Conservation (phyloP, 2,797 vertebrate species). For the Characodon lateralis region DNA sequence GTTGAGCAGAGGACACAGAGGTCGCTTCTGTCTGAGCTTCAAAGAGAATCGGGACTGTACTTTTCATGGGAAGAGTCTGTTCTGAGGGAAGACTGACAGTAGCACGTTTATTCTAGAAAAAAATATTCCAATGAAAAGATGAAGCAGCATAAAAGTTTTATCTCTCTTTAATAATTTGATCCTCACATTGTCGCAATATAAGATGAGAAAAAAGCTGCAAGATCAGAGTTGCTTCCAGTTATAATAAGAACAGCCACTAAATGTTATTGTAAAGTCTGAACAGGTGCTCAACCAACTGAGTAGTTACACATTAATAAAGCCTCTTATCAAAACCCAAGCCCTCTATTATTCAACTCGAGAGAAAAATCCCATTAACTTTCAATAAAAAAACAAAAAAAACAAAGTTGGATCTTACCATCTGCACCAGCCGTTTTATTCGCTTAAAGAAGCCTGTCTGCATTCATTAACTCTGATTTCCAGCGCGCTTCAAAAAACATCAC, state of each 20-base stretch:
- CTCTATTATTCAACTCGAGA: not conserved
- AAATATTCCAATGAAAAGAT: not conserved
- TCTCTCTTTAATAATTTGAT: not conserved
- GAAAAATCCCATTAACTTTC: not conserved
- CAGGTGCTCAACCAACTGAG: conserved; percentile 39
- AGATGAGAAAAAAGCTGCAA: not conserved
- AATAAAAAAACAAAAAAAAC: not conserved
- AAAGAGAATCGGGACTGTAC: conserved; percentile 29
- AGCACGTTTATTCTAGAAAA: not conserved
- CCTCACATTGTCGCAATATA: too few species aligned
- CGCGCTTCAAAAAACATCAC: conserved; percentile 32
- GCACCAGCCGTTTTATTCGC: conserved; percentile 38
- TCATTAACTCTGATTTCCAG: conserved; percentile 28
- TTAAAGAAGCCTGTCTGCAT: conserved; percentile 32
- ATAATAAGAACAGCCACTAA: not conserved
- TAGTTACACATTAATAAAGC: conserved; percentile 38
- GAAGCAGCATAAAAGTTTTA: too few species aligned
- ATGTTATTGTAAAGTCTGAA: not conserved
- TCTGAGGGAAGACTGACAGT: conserved; percentile 1
- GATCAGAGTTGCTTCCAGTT: not conserved
- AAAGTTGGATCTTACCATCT: conserved; percentile 61
- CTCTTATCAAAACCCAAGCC: too few species aligned
- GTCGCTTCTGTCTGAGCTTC: conserved; percentile 25
- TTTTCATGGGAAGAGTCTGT: not conserved
- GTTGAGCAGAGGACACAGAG: conserved; percentile 68